Evolutionary conservation across 2,888 invertebrate species (phyloP), one percentile per base, ranked within the genome.

Genomic region (Eristalis arbustorum): DNA sequence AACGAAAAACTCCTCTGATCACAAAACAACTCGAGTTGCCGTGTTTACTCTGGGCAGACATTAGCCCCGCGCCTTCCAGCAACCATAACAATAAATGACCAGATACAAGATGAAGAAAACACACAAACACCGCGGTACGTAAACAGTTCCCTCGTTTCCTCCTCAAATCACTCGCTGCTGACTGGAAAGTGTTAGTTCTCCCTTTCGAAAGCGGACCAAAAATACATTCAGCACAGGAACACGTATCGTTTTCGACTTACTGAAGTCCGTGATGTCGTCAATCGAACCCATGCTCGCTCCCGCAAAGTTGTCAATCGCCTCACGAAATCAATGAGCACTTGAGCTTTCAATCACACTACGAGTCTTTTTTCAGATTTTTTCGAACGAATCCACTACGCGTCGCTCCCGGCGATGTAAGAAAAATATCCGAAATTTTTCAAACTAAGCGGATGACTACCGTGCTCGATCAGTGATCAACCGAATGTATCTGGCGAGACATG

Each of bases 191-290:
- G 56, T 76, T 76, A 37, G 62, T 62, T 76, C 18, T 31, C 37
- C 37, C 34, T 49, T 18, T 8, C 49, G 18, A 49, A 49, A 18
- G 49, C 18, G 2, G 18, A n/a, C 6, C 18, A 49, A 18, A 49
- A 49, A 18, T 18, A n/a, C 49, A 37, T 11, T 37, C 5, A 37
- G 34, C 34, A 31, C 31, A 37, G 11, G 11, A 37, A 37, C 13
- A 37, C 37, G 37, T 3, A 37, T 37, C 49, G 8, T 18, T 18
- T 57, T 73, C 6, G 57, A 85, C 85, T 85, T 82, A 85, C 85
- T 73, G 14, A 85, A 85, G 74, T 85, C 82, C 23, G 85, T 85
- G 69, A 85, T 85, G 8, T 85, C 85, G 40, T 85, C 73, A 74
- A 85, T 77, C 6, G 85, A 69, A 82, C 82, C 85, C 85, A 85